Evolutionary conservation across 1,140 invertebrate genomes (phyloP), one percentile per base, ranked within the genome.

Genomic region (Venustaconcha ellipsiformis): DNA sequence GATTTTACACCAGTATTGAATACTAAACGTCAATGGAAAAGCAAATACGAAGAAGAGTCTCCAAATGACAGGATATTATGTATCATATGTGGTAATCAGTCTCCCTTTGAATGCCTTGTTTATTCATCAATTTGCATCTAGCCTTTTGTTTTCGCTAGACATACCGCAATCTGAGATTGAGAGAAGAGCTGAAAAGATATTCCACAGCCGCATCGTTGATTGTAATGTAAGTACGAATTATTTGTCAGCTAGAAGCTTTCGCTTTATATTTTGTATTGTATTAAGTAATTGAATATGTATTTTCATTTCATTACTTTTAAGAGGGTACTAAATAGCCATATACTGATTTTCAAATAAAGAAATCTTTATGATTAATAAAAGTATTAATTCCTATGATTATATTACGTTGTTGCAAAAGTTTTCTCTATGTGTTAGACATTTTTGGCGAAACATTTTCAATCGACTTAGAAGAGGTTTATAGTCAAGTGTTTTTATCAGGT

Each of bases 101-200:
- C 37, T 11, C 8, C 6, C 37, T 0, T 48, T 48, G 37, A 0
- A 6, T 48, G 37, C 11, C 6, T 48, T 48, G 37, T 48, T 48
- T 48, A 48, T 48, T 48, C 4, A 48, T 48, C 37, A 6, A 48
- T 48, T 48, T 48, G 4, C 37, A 48, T 48, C 6, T 48, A 6
- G 0, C 6, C 4, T 11, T 30, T 30, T 37, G 76, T 75, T 65
- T 73, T 71, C 86, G 82, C n/a, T 71, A 97, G 92, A 97, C 95
- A 1, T 92, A 95, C 88, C 91, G 96, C 4, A 95, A 97, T 84
- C 90, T 98, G 65, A 93, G 95, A 81, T 91, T 97, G 57, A 91
- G 95, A 73, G 96, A 98, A 88, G 90, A 97, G 76, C 88, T 98
- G 15, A 87, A 95, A 57, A 93, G 95, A 85, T 93, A 97, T 90